Evolutionary conservation across 2,888 invertebrate genomes (phyloP), one percentile per base, ranked within the genome.

Genomic region (Clitarchus hookeri): DNA sequence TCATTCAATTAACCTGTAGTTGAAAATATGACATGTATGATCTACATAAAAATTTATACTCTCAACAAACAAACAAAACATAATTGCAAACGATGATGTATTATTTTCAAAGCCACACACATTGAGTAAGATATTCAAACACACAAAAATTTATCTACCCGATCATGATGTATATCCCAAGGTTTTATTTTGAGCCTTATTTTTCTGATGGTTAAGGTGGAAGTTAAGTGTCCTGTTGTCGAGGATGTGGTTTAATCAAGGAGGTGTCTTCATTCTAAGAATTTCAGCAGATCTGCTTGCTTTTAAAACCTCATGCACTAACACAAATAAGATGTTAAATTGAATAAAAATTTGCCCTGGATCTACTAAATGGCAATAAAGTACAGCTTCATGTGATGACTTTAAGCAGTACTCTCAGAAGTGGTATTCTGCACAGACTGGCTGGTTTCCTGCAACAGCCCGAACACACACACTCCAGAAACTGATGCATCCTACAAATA

Each of bases 391-490:
- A 85, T 85, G 65, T 65, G 85, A 48, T 78, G 54, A 89, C 89
- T 89, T 89, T 93, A 94, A 92, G 94, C 94, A 91, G 93, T 93
- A 93, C 93, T 94, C 91, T 94, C 94, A 88, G 93, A 93, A 89
- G 93, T 92, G 90, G 93, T 93, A 90, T 93, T 93, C 91, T 93
- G 93, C 91, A 93, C 93, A 90, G 93, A 92, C 91, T 94, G 93
- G 54, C 86, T 86, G 90, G 92, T 92, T 88, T 93, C 93, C 93
- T 93, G 91, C 19, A 90, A 90, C 87, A 87, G 84, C 79, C 85
- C 44, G 83, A 54, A 85, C 16, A 85, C 54, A 23, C 44, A 84
- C 9, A 84, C 19, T 3, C n/a, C 12, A 82, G 13, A 27, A 19
- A 44, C 12, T 48, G 48, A 48, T 13, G 48, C 16, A 48, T 48